These are phyloP conservation scores for Calephelis nemesis DNA, from an alignment of 1,140 invertebrate genomes.

Conservation along the genomic window DNA sequence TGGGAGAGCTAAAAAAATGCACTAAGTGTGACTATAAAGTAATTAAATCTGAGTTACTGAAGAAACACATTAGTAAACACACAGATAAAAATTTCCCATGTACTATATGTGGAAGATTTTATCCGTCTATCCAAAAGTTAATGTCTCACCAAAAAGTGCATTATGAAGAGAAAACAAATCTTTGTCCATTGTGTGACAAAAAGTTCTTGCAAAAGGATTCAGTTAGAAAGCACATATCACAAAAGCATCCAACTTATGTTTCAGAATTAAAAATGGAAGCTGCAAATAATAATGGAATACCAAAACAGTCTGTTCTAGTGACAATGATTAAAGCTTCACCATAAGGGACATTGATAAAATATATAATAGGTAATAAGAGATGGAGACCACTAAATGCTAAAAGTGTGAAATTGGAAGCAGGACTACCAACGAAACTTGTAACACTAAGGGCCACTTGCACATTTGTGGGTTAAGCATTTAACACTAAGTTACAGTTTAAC, in stretches of 20 bases:
- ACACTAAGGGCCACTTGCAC: no score
- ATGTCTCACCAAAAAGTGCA: conserved; percentile 46
- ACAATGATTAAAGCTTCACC: conserved; percentile 13
- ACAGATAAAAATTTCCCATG: conserved; percentile 47
- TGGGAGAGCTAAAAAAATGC: conserved; percentile 42
- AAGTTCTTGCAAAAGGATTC: conserved; percentile 31
- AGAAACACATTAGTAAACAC: conserved; percentile 47
- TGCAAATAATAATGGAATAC: neutral
- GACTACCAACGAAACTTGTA: no score
- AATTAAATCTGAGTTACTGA: conserved; percentile 31
- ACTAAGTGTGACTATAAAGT: conserved; percentile 49
- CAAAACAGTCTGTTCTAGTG: neutral
- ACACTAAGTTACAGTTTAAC: no score
- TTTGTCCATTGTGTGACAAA: conserved; percentile 28
- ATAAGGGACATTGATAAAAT: neutral
- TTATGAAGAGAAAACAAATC: conserved; percentile 44
- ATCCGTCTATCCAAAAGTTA: conserved; percentile 38
- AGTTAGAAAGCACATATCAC: conserved; percentile 29
- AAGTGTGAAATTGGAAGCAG: no score
- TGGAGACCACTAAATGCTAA: no score
- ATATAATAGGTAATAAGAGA: neutral
- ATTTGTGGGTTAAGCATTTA: no score
- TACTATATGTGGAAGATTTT: conserved; percentile 51
- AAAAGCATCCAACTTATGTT: conserved; percentile 25
- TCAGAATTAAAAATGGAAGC: conserved; percentile 13